phyloP scores from a whole-genome alignment of 2,797 vertebrate species.

The Argentina silus region DNA sequence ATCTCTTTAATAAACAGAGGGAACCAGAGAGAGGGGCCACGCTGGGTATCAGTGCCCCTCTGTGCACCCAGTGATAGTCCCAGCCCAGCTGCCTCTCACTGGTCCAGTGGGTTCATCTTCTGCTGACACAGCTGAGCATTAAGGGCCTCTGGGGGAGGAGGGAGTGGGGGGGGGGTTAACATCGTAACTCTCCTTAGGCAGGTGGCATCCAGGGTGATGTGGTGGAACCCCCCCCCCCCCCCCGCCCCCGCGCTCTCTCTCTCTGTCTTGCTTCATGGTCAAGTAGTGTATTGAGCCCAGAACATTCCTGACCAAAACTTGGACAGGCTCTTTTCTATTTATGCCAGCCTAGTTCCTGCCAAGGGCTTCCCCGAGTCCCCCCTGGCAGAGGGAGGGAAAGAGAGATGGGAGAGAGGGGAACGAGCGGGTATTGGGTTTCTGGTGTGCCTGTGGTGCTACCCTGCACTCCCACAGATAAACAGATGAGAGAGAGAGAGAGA shows the following conservation, averaged over 20 bases:
- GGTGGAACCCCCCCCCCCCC: conserved; percentile 7
- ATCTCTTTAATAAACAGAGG: not conserved
- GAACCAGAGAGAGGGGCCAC: not conserved
- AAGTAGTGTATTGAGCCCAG: not conserved
- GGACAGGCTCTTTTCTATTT: conserved; percentile 1
- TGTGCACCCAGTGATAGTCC: not conserved
- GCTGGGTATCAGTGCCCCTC: not conserved
- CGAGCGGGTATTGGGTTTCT: conserved; percentile 25
- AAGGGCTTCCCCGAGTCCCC: conserved; percentile 18
- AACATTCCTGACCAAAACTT: not conserved
- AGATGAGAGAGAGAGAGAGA: conserved; percentile 23
- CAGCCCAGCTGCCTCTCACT: not conserved
- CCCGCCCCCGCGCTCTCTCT: not conserved
- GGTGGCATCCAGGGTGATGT: conserved; percentile 10
- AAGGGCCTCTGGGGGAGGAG: not conserved
- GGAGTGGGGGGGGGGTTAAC: not conserved
- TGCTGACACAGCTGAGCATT: conserved; percentile 34
- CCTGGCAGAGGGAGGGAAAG: not conserved
- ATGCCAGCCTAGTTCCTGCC: conserved; percentile 24
- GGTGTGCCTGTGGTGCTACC: conserved; percentile 43
- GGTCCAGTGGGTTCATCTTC: conserved; percentile 41
- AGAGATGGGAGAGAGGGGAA: not conserved
- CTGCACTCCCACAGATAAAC: conserved; percentile 38
- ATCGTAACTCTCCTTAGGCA: conserved; percentile 25
- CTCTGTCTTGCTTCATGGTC: not conserved